Conservation (phyloP, 2,888 invertebrate species). For the Leptura quadrifasciata region DNA sequence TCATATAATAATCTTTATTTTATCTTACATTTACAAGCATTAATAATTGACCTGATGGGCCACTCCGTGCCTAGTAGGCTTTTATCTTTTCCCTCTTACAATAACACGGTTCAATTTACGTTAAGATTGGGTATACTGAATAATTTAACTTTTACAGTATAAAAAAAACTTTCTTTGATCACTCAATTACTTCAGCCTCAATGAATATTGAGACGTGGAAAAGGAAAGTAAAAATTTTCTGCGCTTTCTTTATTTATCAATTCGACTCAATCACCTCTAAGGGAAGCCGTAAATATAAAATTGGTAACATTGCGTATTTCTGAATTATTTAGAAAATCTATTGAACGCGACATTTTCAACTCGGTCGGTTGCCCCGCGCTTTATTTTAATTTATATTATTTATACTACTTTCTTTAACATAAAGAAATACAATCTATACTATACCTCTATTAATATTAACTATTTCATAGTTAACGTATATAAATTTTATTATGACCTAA, state of each 20-base stretch:
- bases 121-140: conserved; percentile 3
- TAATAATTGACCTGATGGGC: background rate
- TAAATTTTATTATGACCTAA: too few relatives aligned
- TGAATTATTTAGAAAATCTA: too few relatives aligned
- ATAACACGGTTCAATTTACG: background rate
- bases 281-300: background rate
- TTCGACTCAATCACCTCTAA: background rate
- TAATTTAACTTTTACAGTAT: background rate
- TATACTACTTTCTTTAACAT: too few relatives aligned
- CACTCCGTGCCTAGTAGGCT: background rate
- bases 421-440: too few relatives aligned
- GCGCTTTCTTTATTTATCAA: background rate
- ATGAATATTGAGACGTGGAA: background rate
- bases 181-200: background rate
- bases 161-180: conserved; percentile 2
- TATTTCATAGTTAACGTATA: too few relatives aligned
- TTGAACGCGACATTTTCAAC: too few relatives aligned
- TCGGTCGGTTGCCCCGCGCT: too few relatives aligned
- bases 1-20: too few relatives aligned
- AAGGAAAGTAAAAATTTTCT: background rate
- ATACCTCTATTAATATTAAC: too few relatives aligned
- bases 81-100: background rate
- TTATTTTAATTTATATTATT: too few relatives aligned
- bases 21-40: background rate
- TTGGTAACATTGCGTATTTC: background rate